Percentiles rank a stretch among this genome's conserved stretches.
phyloP scores from a whole-genome alignment of 2,888 invertebrate genomes.

The Hydrotaea diabolus region DNA sequence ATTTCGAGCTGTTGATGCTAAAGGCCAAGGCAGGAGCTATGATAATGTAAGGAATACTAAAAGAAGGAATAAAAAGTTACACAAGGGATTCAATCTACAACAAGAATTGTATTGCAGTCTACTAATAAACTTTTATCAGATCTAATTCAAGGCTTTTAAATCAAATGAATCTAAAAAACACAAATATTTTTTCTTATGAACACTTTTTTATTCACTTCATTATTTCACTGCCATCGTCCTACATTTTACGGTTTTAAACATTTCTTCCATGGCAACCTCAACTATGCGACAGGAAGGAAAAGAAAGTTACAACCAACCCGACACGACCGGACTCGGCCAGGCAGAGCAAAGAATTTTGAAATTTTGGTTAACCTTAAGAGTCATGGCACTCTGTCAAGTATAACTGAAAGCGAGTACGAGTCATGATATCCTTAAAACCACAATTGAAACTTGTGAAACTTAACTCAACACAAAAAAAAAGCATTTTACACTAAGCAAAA shows the following conservation, averaged over 20 bases:
- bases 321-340: too few relatives aligned
- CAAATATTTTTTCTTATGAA: too few relatives aligned
- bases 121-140: too few relatives aligned
- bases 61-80: too few relatives aligned
- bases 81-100: too few relatives aligned
- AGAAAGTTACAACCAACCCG: neutral
- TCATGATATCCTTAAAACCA: neutral
- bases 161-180: too few relatives aligned
- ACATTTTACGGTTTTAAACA: neutral
- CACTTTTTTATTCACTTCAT: too few relatives aligned
- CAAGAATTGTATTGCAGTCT: too few relatives aligned
- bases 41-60: neutral
- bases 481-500: neutral
- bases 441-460: slow-evolving; percentile 30
- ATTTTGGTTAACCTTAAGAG: slow-evolving; percentile 29
- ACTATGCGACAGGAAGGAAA: neutral
- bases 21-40: neutral
- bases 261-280: neutral
- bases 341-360: slow-evolving; percentile 12
- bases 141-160: too few relatives aligned
- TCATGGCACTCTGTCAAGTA: neutral
- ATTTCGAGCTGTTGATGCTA: neutral
- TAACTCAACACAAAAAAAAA: neutral
- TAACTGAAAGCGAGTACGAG: neutral
- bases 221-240: too few relatives aligned